Conservation (phyloP, 2,797 vertebrate genomes). For the Champsocephalus esox region DNA sequence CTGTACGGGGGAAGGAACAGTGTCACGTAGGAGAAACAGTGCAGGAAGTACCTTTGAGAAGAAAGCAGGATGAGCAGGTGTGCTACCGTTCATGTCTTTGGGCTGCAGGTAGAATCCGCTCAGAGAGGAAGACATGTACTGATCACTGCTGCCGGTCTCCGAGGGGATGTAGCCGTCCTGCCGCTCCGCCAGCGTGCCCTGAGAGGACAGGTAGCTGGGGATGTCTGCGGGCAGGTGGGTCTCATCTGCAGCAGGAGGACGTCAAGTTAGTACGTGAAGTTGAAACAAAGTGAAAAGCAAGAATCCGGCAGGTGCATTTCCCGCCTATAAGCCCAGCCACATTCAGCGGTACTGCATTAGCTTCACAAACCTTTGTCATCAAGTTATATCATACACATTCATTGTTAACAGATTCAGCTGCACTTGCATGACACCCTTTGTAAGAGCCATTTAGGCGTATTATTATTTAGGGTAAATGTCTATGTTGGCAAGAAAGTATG, state of each 20-base stretch:
- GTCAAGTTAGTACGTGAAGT: not conserved
- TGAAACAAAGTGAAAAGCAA: too few species aligned
- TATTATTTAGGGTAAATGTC: too few species aligned
- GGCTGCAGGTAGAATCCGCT: conserved; percentile 91
- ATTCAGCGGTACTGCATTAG: too few species aligned
- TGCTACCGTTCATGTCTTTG: conserved; percentile 89
- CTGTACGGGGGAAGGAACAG: conserved; percentile 64
- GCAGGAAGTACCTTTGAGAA: not conserved
- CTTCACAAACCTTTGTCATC: not conserved
- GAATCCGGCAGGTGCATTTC: too few species aligned
- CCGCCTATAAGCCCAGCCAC: too few species aligned
- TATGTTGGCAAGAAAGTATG: too few species aligned
- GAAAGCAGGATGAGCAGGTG: not conserved
- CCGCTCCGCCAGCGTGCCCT: conserved; percentile 94
- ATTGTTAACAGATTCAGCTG: not conserved
- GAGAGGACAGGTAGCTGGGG: conserved; percentile 96
- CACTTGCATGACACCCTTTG: not conserved
- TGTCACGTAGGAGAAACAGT: not conserved
- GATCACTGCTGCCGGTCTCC: conserved; percentile 93
- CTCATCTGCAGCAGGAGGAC: conserved; percentile 86
- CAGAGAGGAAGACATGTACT: conserved; percentile 88
- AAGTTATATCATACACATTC: not conserved
- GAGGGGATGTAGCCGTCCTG: conserved; percentile 93
- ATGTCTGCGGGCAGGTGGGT: conserved; percentile 96
- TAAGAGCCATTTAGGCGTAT: too few species aligned